phyloP scores from a whole-genome alignment of 2,797 vertebrate species.

The Thalassophryne amazonica region DNA sequence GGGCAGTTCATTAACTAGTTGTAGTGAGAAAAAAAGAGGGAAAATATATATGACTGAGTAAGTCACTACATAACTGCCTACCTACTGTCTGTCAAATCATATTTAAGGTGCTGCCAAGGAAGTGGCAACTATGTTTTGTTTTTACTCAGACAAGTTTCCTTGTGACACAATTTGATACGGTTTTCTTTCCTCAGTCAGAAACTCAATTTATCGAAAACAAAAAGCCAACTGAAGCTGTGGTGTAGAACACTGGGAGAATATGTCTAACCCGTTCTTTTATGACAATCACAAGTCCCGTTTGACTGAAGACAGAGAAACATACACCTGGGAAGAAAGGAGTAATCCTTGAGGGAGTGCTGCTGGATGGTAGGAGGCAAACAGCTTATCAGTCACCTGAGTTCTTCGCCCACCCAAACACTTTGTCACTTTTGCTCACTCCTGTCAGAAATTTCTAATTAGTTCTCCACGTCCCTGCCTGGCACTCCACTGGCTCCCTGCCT shows the following conservation, averaged over 20 bases:
- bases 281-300: slow-evolving; percentile 26
- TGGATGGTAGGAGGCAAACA: slow-evolving; percentile 16
- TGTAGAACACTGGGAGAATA: slow-evolving; percentile 1
- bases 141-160: background rate
- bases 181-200: slow-evolving; percentile 26
- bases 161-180: slow-evolving; percentile 5
- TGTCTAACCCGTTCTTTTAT: slow-evolving; percentile 24
- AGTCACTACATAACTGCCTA: background rate
- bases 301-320: slow-evolving; percentile 22
- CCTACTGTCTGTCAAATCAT: background rate
- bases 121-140: background rate
- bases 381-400: slow-evolving; percentile 36
- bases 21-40: background rate
- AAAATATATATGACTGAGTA: background rate
- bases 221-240: background rate
- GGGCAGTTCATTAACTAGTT: background rate
- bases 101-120: background rate
- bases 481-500: too few species aligned
- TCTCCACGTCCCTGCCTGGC: slow-evolving; percentile 46
- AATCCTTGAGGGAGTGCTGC: slow-evolving; percentile 39
- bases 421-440: slow-evolving; percentile 44
- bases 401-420: slow-evolving; percentile 26
- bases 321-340: slow-evolving; percentile 46
- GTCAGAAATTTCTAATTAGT: slow-evolving; percentile 63
- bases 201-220: slow-evolving; percentile 23